phyloP scores from a whole-genome alignment of 2,888 invertebrate species.

The Torymus texanus region DNA sequence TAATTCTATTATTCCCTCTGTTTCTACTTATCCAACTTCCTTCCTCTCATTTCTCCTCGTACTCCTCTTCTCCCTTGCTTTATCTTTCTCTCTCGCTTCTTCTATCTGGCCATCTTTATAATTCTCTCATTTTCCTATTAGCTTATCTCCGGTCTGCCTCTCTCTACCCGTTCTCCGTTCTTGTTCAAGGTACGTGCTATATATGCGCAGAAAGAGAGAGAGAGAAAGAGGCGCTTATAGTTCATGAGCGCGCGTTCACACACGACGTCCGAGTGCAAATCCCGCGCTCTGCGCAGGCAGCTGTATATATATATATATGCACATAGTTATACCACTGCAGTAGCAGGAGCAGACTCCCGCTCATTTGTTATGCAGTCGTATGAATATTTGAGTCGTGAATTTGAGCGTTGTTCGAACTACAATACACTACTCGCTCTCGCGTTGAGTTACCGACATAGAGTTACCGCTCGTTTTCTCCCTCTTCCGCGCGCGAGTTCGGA shows the following conservation, averaged over 20 bases:
- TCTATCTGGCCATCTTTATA: slow-evolving; percentile 32
- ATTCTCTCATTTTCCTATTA: slow-evolving; percentile 45
- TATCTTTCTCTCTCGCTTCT: not conserved
- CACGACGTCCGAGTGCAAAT: slow-evolving; percentile 55
- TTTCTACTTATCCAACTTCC: not conserved
- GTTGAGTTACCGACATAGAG: not conserved
- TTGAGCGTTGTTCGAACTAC: slow-evolving; percentile 52
- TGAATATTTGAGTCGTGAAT: slow-evolving; percentile 66
- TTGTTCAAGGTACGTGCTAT: too few relatives aligned
- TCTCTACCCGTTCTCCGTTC: slow-evolving; percentile 32
- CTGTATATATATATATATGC: slow-evolving; percentile 12
- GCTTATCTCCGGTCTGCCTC: slow-evolving; percentile 41
- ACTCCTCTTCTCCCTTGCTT: slow-evolving; percentile 9
- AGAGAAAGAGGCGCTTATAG: slow-evolving; percentile 41
- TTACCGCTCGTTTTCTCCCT: not conserved
- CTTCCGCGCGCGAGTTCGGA: too few relatives aligned
- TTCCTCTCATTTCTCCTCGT: not conserved
- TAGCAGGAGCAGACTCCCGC: slow-evolving; percentile 53
- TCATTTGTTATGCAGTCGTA: slow-evolving; percentile 68
- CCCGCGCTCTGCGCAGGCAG: slow-evolving; percentile 40
- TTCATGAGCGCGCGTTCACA: slow-evolving; percentile 19
- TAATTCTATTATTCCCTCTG: slow-evolving; percentile 51
- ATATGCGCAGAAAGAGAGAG: not conserved
- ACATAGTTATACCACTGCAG: not conserved
- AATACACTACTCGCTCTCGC: slow-evolving; percentile 39